phyloP scores from a whole-genome alignment of 2,113 vertebrate genomes.

The Calypte anna region DNA sequence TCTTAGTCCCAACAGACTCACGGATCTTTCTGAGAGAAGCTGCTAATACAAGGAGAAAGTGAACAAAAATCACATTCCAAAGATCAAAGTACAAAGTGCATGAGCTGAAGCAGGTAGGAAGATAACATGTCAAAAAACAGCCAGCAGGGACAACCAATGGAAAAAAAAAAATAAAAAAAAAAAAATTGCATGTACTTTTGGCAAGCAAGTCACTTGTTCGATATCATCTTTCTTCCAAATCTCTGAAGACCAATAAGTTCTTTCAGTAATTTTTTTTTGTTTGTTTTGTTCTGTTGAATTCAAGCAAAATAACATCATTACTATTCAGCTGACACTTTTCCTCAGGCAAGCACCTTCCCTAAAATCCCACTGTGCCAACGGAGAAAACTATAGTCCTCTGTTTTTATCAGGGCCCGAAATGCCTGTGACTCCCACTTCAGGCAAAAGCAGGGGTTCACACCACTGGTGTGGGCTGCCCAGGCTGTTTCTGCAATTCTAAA shows the following conservation, averaged over 20 bases:
- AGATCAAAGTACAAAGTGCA: conserved; percentile 74
- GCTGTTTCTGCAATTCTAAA: neutral
- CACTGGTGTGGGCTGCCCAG: neutral
- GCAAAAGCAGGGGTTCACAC: neutral
- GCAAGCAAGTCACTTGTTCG: neutral
- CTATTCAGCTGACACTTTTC: neutral
- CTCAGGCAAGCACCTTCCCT: neutral
- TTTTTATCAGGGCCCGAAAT: neutral
- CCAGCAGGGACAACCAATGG: neutral
- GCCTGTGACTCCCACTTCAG: neutral
- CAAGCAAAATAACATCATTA: neutral
- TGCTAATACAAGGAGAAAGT: conserved; percentile 55
- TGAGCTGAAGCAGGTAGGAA: neutral
- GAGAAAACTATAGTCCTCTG: neutral
- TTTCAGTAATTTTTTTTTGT: neutral
- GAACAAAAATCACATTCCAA: conserved; percentile 48
- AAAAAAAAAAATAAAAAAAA: neutral
- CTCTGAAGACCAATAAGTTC: neutral
- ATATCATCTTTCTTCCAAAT: neutral
- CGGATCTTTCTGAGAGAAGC: neutral
- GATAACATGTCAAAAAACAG: neutral
- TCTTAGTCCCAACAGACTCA: neutral
- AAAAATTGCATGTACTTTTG: neutral
- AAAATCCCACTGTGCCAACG: neutral
- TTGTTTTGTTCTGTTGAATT: neutral